Evolutionary conservation across 1,140 invertebrate species (phyloP).

Genomic region (Olivierus martensii): DNA sequence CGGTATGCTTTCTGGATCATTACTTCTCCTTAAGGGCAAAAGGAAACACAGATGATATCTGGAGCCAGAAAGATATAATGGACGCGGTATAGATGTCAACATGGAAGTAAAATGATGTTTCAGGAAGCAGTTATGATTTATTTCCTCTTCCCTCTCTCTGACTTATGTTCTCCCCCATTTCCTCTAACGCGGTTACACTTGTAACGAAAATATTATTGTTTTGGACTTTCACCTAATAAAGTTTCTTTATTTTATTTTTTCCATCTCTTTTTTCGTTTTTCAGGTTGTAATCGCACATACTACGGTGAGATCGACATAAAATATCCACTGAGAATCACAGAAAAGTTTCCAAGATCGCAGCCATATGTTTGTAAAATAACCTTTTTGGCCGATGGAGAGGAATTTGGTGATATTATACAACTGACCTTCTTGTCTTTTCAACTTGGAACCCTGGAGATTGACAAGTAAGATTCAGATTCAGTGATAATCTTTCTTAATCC

Average conservation of each 20-base stretch:
- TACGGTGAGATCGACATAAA: slow-evolving; percentile 18
- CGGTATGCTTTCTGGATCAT: too few relatives aligned
- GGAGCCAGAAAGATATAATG: too few relatives aligned
- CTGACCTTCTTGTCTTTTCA: slow-evolving; percentile 21
- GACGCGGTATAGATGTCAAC: too few relatives aligned
- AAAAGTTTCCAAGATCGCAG: slow-evolving; percentile 17
- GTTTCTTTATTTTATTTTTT: background rate
- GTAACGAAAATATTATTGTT: background rate
- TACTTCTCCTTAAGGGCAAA: too few relatives aligned
- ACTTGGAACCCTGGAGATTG: slow-evolving; percentile 16
- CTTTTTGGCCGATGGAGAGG: slow-evolving; percentile 17
- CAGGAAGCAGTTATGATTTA: too few relatives aligned
- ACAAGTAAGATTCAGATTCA: background rate
- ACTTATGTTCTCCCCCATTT: too few relatives aligned
- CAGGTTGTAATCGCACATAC: slow-evolving; percentile 21
- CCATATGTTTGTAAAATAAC: slow-evolving; percentile 19
- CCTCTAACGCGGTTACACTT: too few relatives aligned
- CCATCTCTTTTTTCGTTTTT: slow-evolving; percentile 8
- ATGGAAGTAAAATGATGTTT: too few relatives aligned
- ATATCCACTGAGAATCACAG: slow-evolving; percentile 19
- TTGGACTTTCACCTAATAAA: background rate
- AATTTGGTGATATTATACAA: slow-evolving; percentile 20
- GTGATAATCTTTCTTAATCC: background rate
- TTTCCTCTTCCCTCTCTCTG: too few relatives aligned
- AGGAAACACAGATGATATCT: too few relatives aligned